Evolutionary conservation across 2,888 invertebrate genomes (phyloP), one percentile per base, ranked within the genome.

Genomic region (Disparrhopalites patrizii): DNA sequence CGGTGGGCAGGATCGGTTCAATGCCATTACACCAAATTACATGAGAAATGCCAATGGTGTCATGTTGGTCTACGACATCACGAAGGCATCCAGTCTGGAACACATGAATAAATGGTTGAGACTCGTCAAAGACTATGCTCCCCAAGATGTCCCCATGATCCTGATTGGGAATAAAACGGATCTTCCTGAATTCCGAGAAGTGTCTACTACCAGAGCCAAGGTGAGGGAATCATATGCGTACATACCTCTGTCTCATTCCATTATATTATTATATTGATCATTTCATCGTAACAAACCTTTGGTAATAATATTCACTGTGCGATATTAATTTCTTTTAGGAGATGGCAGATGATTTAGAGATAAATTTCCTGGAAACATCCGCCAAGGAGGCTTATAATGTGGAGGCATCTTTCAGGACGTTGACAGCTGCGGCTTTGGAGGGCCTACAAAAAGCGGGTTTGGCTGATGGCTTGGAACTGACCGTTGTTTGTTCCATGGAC

Each of bases 1-100:
- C n/a, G 70, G 70, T n/a, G 72, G 72, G 10, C 72, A 72, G 52
- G 72, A 72, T 27, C 68, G 67, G 23, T 70, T 69, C 33, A 67
- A 69, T 20, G 68, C 72, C 7, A 60, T 72, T 10, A 68, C 69
- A 5, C 68, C 69, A 23, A 72, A 72, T 40, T 72, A 69, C 43
- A 68, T 72, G 13, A 63, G 72, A 27, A 68, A 70, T 54, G 68
- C 72, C 3, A 62, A 72, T 18, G 72, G 72, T 43, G 68, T 69
- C 1, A 28, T 72, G 8, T 50, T 72, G 1, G 70, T 70, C 7
- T 72, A 72, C 57, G 72, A 72, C 43, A 70, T 72, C 1, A 66
- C 69, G 0, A 65, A 69, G 40, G 8, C 62, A 10, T 54, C 52
- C 7, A 64, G 69, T 7, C 67, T 70, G 38, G 57, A 67, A 8